Conservation (phyloP, 2,113 vertebrate genomes). For the Amblyopsis rosae region DNA sequence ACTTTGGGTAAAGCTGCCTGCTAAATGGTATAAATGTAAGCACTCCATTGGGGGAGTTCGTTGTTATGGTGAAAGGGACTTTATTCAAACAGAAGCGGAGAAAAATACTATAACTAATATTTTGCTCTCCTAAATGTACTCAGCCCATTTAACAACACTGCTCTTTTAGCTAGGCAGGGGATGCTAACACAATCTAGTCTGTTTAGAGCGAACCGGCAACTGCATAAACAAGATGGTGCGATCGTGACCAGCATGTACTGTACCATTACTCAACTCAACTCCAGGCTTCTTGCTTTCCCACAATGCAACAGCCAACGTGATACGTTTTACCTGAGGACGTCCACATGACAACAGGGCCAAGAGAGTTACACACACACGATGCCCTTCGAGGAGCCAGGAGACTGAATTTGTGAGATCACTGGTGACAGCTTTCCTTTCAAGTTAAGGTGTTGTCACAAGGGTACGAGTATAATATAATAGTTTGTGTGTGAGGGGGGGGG, state of each 20-base stretch:
- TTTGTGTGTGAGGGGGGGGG: conserved; percentile 5
- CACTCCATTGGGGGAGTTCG: too few relatives aligned
- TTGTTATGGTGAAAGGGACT: too few relatives aligned
- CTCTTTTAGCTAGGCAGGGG: too few relatives aligned
- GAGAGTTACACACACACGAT: conserved; percentile 23
- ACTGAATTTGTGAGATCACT: conserved; percentile 41
- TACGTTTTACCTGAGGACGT: conserved; percentile 46
- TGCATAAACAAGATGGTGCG: too few relatives aligned
- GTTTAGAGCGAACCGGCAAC: too few relatives aligned
- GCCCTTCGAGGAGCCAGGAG: conserved; percentile 46
- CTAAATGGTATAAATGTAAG: too few relatives aligned
- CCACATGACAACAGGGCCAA: conserved; percentile 24
- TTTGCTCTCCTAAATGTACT: background rate
- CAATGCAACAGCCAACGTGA: conserved; percentile 35
- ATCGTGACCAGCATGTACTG: too few relatives aligned
- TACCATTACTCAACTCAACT: too few relatives aligned
- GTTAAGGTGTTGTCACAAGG: conserved; percentile 33
- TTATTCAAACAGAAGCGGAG: too few relatives aligned
- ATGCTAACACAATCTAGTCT: too few relatives aligned
- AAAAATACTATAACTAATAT: background rate
- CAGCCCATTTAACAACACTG: too few relatives aligned
- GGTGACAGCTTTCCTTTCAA: conserved; percentile 56
- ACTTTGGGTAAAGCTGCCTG: too few relatives aligned
- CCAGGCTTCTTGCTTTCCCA: conserved; percentile 5
- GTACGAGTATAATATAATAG: conserved; percentile 39